phyloP scores from a whole-genome alignment of 2,888 invertebrate genomes.

The Drosophila histrio region DNA sequence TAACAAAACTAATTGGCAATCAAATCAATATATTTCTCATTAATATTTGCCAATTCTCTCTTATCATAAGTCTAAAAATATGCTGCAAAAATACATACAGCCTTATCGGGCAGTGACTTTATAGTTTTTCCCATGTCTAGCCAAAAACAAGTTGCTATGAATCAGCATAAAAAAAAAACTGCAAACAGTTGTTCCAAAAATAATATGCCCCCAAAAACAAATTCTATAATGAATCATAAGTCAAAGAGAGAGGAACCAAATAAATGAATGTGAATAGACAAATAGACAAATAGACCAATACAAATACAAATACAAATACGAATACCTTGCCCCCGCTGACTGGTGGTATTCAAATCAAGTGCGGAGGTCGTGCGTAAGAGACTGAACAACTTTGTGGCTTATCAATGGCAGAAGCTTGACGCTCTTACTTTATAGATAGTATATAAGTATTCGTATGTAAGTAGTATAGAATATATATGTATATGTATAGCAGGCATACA shows the following conservation, averaged over 20 bases:
- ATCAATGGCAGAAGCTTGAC: conserved; percentile 47
- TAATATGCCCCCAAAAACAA: conserved; percentile 20
- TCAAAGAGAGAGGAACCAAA: conserved; percentile 4
- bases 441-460: too few species aligned
- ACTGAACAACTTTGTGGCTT: conserved; percentile 44
- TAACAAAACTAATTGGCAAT: conserved; percentile 9
- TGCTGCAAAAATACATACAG: conserved; percentile 16
- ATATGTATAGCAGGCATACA: background rate
- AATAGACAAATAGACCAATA: conserved; percentile 9
- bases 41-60: conserved; percentile 7
- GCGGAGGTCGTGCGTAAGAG: conserved; percentile 59
- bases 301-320: conserved; percentile 2
- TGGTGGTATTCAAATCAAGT: conserved; percentile 42
- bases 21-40: background rate
- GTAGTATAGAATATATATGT: conserved; percentile 4
- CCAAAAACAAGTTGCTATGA: conserved; percentile 40
- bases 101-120: conserved; percentile 64
- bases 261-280: conserved; percentile 9
- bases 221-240: conserved; percentile 41
- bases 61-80: conserved; percentile 30
- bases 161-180: conserved; percentile 31
- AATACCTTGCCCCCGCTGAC: conserved; percentile 6
- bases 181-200: conserved; percentile 44
- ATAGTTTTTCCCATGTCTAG: conserved; percentile 51
- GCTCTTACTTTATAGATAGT: conserved; percentile 31